These are phyloP conservation scores for Anthoscopus minutus DNA, from an alignment of 2,113 vertebrate genomes.

Conservation along the genomic window DNA sequence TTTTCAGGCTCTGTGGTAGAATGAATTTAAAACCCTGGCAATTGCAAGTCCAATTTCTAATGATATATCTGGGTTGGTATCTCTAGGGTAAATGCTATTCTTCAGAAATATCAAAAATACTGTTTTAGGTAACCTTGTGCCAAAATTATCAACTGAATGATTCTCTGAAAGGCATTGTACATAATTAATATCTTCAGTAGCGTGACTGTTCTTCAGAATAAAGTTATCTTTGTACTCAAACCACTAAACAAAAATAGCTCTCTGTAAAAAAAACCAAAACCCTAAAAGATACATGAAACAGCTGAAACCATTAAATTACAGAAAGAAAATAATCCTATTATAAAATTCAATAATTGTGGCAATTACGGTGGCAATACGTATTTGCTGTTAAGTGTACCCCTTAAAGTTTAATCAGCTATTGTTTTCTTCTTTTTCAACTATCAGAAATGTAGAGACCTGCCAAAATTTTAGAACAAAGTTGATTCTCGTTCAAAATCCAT, in stretches of 20 bases:
- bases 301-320: background rate
- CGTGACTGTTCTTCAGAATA: constrained; percentile 1
- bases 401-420: background rate
- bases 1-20: background rate
- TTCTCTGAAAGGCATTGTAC: background rate
- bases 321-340: background rate
- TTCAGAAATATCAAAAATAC: background rate
- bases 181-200: constrained; percentile 8
- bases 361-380: background rate
- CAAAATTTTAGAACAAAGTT: background rate
- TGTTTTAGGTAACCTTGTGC: constrained; percentile 11
- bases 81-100: background rate
- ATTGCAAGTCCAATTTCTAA: background rate
- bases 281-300: background rate
- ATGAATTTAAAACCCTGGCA: background rate
- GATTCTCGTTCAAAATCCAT: background rate
- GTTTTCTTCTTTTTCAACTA: background rate
- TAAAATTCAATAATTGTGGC: background rate
- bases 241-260: constrained; percentile 60
- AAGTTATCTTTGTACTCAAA: constrained; percentile 56
- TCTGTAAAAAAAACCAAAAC: background rate
- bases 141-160: constrained; percentile 53
- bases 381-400: background rate
- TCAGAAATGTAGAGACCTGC: background rate
- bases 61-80: background rate